Conservation (phyloP, 2,797 vertebrate species). For the Poecilia gillii region DNA sequence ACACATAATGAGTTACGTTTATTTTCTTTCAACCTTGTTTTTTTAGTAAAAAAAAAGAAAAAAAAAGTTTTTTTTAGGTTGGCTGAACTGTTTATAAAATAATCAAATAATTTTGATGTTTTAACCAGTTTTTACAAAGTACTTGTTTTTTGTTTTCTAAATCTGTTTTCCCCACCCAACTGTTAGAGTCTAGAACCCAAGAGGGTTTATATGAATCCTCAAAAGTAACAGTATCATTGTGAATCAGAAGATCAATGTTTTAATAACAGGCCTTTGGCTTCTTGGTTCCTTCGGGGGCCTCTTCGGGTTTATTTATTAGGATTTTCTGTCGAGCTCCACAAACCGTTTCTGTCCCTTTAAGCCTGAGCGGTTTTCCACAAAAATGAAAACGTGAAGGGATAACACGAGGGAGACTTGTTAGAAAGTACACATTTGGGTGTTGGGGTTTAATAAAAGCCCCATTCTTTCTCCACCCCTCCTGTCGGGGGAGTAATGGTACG, state of each 20-base stretch:
- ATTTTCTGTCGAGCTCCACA: background rate
- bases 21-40: no score
- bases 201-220: background rate
- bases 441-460: background rate
- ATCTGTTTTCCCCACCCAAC: background rate
- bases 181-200: background rate
- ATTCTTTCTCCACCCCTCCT: conserved; percentile 36
- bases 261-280: background rate
- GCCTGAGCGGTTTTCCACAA: background rate
- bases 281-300: background rate
- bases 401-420: background rate
- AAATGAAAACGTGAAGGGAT: background rate
- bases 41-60: no score
- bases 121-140: no score
- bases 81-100: no score
- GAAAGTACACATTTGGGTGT: background rate
- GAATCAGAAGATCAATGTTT: background rate
- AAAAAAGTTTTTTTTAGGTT: no score
- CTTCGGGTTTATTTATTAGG: background rate
- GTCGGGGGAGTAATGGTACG: conserved; percentile 58
- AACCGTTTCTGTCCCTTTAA: background rate
- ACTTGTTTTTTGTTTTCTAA: no score
- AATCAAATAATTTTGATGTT: no score
- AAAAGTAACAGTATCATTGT: background rate
- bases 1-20: background rate